Evolutionary conservation across 2,797 vertebrate genomes (phyloP), one percentile per base, ranked within the genome.

Genomic region (Perodicticus potto): DNA sequence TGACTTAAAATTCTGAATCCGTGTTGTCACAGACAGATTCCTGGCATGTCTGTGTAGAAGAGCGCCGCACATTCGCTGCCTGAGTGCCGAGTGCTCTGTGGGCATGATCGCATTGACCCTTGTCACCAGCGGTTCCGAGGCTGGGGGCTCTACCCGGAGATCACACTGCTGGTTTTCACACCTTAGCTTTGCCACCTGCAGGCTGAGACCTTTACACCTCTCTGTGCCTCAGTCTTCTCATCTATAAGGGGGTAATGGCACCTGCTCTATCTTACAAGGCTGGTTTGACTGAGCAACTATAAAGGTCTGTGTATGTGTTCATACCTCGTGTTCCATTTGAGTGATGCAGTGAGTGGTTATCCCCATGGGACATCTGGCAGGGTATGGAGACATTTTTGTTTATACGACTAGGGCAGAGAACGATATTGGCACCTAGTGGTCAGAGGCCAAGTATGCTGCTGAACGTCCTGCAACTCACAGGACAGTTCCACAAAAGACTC

Each of bases 21-120:
- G 27, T 19, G 19, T 17, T 37, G 3, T 89, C 74, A 45, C 45
- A 49, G 22, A 59, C 59, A 61, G 12, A 22, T 69, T 57, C 49
- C 14, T 2, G 53, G 45, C 49, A 8, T 32, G 55, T 12, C 13
- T 5, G 5, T 20, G 2, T 22, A 19, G 61, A 49, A 23, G 14
- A 29, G 32, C 12, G 20, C 29, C 1, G 5, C 1, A 13, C 8
- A 9, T 9, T 25, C 1, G 0, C 8, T 32, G 45, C 61, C 19
- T 11, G 5, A 23, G 2, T 34, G 63, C 55, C 3, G 0, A 1
- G 6, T 9, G 29, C 80, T 34, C 34, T 4, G 0, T 40, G 29
- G 53, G 19, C 11, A 2, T 5, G 34, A n/a, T 6, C n/a, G 16
- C 23, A 2, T 29, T 12, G 53, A 17, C 14, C 59, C 25, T 20